Conservation (phyloP, 2,888 invertebrate genomes). For the Troides helena region DNA sequence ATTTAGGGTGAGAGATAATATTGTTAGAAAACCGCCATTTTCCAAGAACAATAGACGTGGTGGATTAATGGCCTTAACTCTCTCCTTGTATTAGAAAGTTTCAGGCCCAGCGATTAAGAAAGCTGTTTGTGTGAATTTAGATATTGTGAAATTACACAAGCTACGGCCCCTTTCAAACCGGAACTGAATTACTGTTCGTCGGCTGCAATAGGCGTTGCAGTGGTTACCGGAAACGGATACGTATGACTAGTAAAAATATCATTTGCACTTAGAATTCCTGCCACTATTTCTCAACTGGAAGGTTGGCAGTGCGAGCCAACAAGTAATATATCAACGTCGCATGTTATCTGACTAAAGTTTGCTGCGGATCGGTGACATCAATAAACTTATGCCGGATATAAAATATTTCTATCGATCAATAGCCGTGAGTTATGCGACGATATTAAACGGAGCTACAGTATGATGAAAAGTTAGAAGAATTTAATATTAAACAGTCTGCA, state of each 20-base stretch:
- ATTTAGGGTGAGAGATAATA: too few species aligned
- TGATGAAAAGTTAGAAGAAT: conserved; percentile 1
- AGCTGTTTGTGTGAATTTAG: too few species aligned
- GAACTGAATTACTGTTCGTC: too few species aligned
- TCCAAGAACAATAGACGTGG: too few species aligned
- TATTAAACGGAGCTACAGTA: background rate
- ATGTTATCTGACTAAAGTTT: conserved; percentile 23
- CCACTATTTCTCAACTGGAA: conserved; percentile 17
- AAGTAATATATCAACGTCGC: conserved; percentile 28
- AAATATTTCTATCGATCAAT: background rate
- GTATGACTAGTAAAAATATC: background rate
- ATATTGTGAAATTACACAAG: too few species aligned
- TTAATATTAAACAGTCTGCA: background rate
- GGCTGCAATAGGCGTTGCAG: too few species aligned
- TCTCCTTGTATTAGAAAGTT: too few species aligned
- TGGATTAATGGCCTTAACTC: too few species aligned
- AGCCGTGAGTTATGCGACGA: background rate
- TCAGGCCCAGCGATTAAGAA: too few species aligned
- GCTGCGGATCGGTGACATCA: conserved; percentile 17
- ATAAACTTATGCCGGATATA: conserved; percentile 2
- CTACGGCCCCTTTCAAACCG: too few species aligned
- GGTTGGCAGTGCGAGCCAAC: conserved; percentile 13
- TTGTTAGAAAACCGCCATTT: too few species aligned
- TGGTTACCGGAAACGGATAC: too few species aligned
- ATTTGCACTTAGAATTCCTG: background rate